Percentiles rank a stretch among this genome's conserved stretches.
These are phyloP conservation scores for Paralichthys olivaceus DNA, from an alignment of 2,113 vertebrate species.

Conservation along the genomic window DNA sequence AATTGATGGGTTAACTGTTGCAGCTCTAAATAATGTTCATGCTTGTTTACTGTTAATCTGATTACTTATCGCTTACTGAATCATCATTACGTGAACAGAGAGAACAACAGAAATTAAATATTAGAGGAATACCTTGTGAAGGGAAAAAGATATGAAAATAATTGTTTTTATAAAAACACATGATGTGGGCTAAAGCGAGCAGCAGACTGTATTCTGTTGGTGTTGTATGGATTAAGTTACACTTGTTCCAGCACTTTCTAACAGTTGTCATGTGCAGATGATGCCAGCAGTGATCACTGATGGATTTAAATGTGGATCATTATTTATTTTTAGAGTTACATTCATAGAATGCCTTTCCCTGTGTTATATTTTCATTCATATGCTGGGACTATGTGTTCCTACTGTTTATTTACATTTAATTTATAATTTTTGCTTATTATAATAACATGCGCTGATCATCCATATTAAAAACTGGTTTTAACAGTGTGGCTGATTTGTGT, in stretches of 20 bases:
- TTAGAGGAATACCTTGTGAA: background rate
- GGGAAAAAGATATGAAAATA: background rate
- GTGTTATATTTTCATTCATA: background rate
- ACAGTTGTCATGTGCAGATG: constrained; percentile 37
- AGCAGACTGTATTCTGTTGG: background rate
- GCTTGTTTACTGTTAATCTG: background rate
- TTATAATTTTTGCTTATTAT: background rate
- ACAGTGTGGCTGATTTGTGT: background rate
- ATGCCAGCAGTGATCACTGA: constrained; percentile 26
- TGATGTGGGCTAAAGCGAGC: background rate
- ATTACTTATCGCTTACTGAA: no score
- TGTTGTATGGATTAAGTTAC: constrained; percentile 41
- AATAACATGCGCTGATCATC: background rate
- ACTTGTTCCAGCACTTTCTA: constrained; percentile 22
- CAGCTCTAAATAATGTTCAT: no score
- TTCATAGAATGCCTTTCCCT: constrained; percentile 17
- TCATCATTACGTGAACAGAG: background rate
- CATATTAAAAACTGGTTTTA: background rate
- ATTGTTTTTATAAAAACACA: background rate
- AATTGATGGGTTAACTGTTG: background rate
- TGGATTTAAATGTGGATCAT: constrained; percentile 36
- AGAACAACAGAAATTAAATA: background rate
- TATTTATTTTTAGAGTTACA: constrained; percentile 37
- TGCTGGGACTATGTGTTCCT: background rate
- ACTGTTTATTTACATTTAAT: background rate